Evolutionary conservation across 2,888 invertebrate species (phyloP).

Genomic region (Athalia rosae): DNA sequence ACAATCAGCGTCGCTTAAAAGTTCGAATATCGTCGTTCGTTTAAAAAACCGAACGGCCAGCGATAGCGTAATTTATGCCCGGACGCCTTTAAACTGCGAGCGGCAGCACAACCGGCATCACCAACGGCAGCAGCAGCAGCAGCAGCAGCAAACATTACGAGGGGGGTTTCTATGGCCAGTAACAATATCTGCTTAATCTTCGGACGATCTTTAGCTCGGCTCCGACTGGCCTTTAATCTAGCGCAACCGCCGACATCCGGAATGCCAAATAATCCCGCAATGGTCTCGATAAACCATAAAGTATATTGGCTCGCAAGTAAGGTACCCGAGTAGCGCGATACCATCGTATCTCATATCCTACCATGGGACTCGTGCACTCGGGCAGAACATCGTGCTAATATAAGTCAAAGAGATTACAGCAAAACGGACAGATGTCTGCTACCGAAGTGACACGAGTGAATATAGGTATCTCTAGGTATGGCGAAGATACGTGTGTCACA

Average conservation of each 20-base stretch:
- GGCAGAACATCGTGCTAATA: constrained; percentile 11
- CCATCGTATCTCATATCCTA: constrained; percentile 7
- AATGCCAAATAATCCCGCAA: constrained; percentile 57
- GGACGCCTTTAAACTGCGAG: neutral
- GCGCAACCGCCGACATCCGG: constrained; percentile 56
- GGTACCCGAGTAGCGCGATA: constrained; percentile 5
- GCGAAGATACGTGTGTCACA: neutral
- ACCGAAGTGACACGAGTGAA: constrained; percentile 32
- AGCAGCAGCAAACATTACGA: constrained; percentile 1
- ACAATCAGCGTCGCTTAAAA: too few species aligned
- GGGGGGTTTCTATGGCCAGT: constrained; percentile 29
- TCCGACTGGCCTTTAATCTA: constrained; percentile 56
- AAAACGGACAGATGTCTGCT: constrained; percentile 28
- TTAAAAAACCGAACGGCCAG: neutral
- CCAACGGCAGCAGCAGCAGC: neutral
- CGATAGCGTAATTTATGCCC: constrained; percentile 27
- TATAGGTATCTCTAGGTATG: neutral
- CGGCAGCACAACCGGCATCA: too few species aligned
- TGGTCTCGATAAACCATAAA: constrained; percentile 27
- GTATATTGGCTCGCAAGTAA: constrained; percentile 29
- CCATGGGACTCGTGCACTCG: neutral
- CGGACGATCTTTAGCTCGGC: constrained; percentile 50
- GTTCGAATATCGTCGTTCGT: neutral
- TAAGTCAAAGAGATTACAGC: constrained; percentile 25
- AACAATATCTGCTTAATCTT: constrained; percentile 39